Conservation (phyloP, 2,888 invertebrate genomes). For the Helobdella robusta region DNA sequence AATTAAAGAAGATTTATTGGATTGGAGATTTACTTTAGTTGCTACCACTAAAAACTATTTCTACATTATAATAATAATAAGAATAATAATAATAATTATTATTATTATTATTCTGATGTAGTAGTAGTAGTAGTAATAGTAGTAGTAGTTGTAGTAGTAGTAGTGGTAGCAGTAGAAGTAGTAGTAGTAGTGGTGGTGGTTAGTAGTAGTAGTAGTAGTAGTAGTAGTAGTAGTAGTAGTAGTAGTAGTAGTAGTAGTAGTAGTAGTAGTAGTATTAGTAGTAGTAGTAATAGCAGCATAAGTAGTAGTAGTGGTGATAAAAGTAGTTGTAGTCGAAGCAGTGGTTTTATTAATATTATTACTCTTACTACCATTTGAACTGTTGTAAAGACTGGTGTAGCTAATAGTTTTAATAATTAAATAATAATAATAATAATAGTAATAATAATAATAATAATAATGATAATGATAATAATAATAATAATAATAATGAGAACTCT, state of each 20-base stretch:
- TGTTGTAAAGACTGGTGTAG: neutral
- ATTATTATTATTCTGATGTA: neutral
- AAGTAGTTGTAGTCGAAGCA: too few species aligned
- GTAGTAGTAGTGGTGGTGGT: too few species aligned
- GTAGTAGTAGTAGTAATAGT: neutral
- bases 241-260: constrained; percentile 18
- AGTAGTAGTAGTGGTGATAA: too few species aligned
- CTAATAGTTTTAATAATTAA: neutral
- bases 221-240: constrained; percentile 18
- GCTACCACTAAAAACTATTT: neutral
- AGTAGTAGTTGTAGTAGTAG: constrained; percentile 1
- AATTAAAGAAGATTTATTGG: neutral
- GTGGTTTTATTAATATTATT: too few species aligned
- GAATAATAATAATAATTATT: neutral
- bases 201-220: constrained; percentile 18
- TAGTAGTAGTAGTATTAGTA: too few species aligned
- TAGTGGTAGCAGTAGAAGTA: constrained; percentile 10
- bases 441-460: too few species aligned
- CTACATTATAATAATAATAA: neutral
- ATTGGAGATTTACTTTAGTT: neutral
- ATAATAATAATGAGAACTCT: too few species aligned
- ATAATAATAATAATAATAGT: too few species aligned
- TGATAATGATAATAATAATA: too few species aligned
- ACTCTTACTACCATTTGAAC: neutral
- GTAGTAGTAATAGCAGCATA: too few species aligned